phyloP scores from a whole-genome alignment of 2,888 invertebrate genomes.

The Parthenolecanium corni region DNA sequence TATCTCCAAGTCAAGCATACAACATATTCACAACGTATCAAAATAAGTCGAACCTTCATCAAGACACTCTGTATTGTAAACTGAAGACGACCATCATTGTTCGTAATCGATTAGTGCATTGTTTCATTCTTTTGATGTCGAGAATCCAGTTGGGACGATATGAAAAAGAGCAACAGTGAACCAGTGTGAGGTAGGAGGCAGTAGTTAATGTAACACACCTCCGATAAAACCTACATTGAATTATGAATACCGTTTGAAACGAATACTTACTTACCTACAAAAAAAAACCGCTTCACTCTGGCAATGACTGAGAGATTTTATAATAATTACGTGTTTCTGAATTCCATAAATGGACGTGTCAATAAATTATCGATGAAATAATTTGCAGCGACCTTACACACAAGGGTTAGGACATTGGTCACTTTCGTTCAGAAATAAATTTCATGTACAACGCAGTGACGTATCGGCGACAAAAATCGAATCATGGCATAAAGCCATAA shows the following conservation, averaged over 20 bases:
- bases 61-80: no score
- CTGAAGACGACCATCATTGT: no score
- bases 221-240: constrained; percentile 14
- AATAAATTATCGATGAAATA: background rate
- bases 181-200: constrained; percentile 4
- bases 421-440: background rate
- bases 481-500: no score
- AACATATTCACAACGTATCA: no score
- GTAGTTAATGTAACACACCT: constrained; percentile 17
- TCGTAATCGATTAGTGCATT: no score
- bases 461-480: no score
- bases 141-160: no score
- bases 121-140: no score
- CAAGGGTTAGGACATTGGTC: background rate
- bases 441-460: no score
- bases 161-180: no score
- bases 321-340: background rate
- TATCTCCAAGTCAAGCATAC: no score
- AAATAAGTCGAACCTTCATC: no score
- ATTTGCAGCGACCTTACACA: background rate
- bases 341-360: constrained; percentile 1
- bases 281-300: background rate
- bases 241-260: background rate
- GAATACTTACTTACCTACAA: background rate
- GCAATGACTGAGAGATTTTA: constrained; percentile 1